These are phyloP conservation scores for Aphidoletes aphidimyza DNA, from an alignment of 2,888 invertebrate species.

Conservation along the genomic window DNA sequence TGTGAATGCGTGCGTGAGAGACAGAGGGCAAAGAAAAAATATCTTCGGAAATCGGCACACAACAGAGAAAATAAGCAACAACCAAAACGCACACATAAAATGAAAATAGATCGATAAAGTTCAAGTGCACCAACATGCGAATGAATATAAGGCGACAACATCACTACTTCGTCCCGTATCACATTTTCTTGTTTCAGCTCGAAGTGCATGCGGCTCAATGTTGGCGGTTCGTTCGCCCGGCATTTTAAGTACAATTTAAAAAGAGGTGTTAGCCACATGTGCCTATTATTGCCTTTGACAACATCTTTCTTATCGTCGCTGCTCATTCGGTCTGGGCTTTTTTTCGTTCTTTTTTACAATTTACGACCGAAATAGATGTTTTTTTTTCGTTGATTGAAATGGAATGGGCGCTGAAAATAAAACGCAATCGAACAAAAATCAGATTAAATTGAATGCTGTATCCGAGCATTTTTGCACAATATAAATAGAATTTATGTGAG, in stretches of 20 bases:
- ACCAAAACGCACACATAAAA: background rate
- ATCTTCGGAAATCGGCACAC: background rate
- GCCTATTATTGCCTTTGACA: background rate
- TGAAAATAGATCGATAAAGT: conserved; percentile 54
- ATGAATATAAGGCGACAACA: conserved; percentile 29
- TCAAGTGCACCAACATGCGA: conserved; percentile 48
- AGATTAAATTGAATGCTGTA: background rate
- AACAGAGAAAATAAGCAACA: background rate
- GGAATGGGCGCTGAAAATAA: background rate
- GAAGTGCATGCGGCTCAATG: background rate
- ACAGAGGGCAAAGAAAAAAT: background rate
- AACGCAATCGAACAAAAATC: background rate
- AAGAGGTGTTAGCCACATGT: background rate
- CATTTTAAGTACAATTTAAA: background rate
- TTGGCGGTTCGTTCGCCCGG: background rate
- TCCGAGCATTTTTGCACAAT: background rate
- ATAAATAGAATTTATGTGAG: background rate
- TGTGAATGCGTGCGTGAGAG: background rate
- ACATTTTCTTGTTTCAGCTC: background rate
- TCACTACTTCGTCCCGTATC: background rate
- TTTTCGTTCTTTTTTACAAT: background rate
- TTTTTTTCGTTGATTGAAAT: conserved; percentile 41
- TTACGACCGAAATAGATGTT: conserved; percentile 47
- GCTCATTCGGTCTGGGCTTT: background rate
- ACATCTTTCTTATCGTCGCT: background rate